Evolutionary conservation across 1,140 invertebrate species (phyloP), one percentile per base, ranked within the genome.

Genomic region (Leptinotarsa texana): DNA sequence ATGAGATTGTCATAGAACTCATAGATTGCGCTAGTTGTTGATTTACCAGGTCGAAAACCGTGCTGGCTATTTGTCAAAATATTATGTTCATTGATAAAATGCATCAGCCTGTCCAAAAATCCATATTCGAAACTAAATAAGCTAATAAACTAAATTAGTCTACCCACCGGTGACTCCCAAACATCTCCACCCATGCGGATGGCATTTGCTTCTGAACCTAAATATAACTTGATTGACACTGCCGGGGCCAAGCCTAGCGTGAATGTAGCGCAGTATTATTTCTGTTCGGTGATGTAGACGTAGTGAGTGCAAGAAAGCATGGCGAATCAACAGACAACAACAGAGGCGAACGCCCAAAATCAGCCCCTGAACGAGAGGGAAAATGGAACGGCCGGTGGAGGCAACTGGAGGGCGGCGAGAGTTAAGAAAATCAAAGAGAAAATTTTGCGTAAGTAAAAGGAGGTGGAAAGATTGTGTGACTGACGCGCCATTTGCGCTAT

Each of bases 211-310:
- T 42, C 8, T 11, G 33, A 18, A 57, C 51, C 51, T 57, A 57
- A 57, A 57, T 57, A 57, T 57, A 57, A 57, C 51, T 57, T 57
- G 51, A 57, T 15, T 57, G 51, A 57, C 51, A 57, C 51, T 18
- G n/a, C 51, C 13, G 51, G 3, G 51, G 51, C 51, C 51, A 57
- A 57, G 51, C 51, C 51, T 57, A 57, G 51, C 51, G 51, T 57
- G 51, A 57, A 57, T 57, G 51, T 57, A 57, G n/a, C 51, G 51
- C 13, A 57, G 51, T 57, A 57, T 57, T 57, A 57, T 57, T 57
- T 57, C 51, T 57, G 51, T 57, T 57, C 51, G n/a, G 51, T 57
- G 51, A 57, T 57, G 51, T 57, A 18, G 51, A 57, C 51, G 51
- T 57, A 17, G n/a, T 18, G n/a, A 57, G 51, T 57, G 51, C 51